Evolutionary conservation across 2,797 vertebrate genomes (phyloP).

Genomic region (Hybognathus amarus): DNA sequence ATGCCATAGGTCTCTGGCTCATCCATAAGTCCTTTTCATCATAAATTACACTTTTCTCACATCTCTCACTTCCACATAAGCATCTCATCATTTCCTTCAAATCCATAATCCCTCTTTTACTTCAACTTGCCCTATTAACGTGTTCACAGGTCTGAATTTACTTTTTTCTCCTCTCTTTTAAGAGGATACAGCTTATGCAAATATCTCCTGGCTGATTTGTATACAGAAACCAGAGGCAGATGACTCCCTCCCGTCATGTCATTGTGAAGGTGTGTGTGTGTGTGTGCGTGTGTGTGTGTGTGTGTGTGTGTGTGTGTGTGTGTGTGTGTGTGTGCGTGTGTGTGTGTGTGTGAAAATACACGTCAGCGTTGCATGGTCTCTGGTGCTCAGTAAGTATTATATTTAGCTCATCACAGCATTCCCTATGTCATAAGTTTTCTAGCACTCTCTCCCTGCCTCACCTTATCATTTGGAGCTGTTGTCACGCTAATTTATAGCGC

Average conservation of each 20-base stretch:
- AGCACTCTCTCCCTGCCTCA: constrained; percentile 22
- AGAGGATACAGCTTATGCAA: constrained; percentile 34
- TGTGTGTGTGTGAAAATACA: background rate
- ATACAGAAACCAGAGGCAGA: constrained; percentile 25
- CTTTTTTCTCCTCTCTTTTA: background rate
- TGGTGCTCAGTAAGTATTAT: constrained; percentile 43
- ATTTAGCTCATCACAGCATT: constrained; percentile 42
- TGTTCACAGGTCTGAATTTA: constrained; percentile 17
- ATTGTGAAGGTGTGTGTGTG: constrained; percentile 14
- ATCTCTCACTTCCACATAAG: background rate
- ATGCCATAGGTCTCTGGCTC: background rate
- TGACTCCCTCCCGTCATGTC: constrained; percentile 17
- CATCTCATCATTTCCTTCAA: constrained; percentile 8
- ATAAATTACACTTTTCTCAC: background rate
- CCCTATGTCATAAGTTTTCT: constrained; percentile 3
- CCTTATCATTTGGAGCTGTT: constrained; percentile 17
- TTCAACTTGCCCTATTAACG: background rate
- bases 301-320: background rate
- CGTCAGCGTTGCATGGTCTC: constrained; percentile 1
- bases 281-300: background rate
- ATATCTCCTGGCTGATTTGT: constrained; percentile 36
- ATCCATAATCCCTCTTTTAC: constrained; percentile 29
- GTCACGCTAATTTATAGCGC: constrained; percentile 14
- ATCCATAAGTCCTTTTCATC: background rate
- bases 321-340: too few relatives aligned